Conservation (phyloP, 2,888 invertebrate species). For the Diarsia rubi region DNA sequence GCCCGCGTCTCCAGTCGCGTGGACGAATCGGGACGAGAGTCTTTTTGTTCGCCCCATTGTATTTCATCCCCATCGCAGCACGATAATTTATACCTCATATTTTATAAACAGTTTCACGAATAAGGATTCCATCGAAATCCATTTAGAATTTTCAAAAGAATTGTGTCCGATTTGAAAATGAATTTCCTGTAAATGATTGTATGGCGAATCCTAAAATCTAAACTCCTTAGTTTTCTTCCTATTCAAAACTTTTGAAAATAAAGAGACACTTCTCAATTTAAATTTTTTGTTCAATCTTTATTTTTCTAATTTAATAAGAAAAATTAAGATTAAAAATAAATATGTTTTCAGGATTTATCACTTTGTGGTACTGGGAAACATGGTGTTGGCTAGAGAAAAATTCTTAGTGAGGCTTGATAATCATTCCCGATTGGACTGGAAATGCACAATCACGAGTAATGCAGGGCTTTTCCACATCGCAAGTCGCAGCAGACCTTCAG, state of each 20-base stretch:
- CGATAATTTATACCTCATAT: slow-evolving; percentile 51
- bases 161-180: neutral
- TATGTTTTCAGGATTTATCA: neutral
- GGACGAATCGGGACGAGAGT: slow-evolving; percentile 48
- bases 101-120: slow-evolving; percentile 47
- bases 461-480: neutral
- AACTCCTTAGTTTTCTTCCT: too few relatives aligned
- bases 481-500: neutral
- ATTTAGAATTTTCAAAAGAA: slow-evolving; percentile 7
- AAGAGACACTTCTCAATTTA: too few relatives aligned
- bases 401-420: neutral
- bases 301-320: neutral
- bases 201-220: neutral
- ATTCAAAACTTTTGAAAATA: neutral
- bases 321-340: neutral
- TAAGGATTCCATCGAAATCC: slow-evolving; percentile 33
- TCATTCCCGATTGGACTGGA: neutral
- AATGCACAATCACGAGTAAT: neutral
- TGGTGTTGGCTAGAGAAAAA: neutral
- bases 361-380: neutral
- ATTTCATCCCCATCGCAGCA: slow-evolving; percentile 43
- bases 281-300: too few relatives aligned
- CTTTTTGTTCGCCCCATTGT: slow-evolving; percentile 58
- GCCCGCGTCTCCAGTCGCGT: slow-evolving; percentile 48
- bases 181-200: neutral